Evolutionary conservation across 2,113 vertebrate genomes (phyloP).

Genomic region (Fregata magnificens): DNA sequence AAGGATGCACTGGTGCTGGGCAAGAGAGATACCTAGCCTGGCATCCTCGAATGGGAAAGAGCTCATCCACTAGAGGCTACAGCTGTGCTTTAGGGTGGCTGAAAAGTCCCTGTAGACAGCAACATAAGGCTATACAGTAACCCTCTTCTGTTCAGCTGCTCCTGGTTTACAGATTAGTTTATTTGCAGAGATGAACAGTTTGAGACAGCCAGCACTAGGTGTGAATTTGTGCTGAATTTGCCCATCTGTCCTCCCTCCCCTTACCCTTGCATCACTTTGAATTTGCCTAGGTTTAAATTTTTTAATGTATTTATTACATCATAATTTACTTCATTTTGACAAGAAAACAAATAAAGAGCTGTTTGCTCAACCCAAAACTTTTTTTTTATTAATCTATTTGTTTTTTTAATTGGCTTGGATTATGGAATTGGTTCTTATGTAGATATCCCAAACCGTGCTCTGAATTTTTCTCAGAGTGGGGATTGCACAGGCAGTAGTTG

Average conservation of each 20-base stretch:
- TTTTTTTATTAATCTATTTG: not conserved
- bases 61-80: not conserved
- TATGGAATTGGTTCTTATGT: not conserved
- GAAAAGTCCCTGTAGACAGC: not conserved
- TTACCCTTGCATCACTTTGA: not conserved
- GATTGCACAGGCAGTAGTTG: not conserved
- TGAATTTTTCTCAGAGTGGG: not conserved
- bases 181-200: not conserved
- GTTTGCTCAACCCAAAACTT: not conserved
- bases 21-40: not conserved
- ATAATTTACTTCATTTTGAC: not conserved
- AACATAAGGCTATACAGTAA: not conserved
- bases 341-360: not conserved
- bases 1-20: not conserved
- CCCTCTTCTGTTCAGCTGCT: not conserved
- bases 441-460: not conserved
- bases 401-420: not conserved
- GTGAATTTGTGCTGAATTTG: conserved; percentile 1
- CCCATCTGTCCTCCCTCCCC: not conserved
- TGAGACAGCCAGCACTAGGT: not conserved
- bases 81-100: not conserved
- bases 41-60: not conserved
- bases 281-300: not conserved
- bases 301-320: not conserved
- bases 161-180: not conserved